Base-by-base conservation (phyloP, 53 echinoderm and acorn worm genomes). In the Paracentrotus lividus region DNA sequence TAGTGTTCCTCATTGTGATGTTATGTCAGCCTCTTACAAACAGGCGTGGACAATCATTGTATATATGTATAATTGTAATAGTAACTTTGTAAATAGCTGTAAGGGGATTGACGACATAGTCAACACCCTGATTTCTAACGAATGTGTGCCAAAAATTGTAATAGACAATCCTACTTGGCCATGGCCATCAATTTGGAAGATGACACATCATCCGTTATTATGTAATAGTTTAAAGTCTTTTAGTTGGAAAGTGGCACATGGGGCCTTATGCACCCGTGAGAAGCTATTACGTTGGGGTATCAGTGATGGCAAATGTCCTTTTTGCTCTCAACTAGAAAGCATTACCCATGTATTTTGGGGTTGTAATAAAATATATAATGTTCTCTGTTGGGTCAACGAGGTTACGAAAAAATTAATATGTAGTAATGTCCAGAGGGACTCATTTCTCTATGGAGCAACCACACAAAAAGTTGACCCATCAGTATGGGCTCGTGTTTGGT, bases 291-390 rank as follows among this genome's bases (percentile, higher is more conserved):
- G 36, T 24, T 93, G 94, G 94, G 26, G 75, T 8, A 67, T 93
- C 23, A 49, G 86, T 51, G 36, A 86, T 8, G 94, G 94, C 49
- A 69, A 67, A 53, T 88, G 88, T 31, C 42, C 88, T 54, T 66
- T 49, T 49, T 93, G 93, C 20, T 21, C 26, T 0, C 51, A 75
- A 26, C 15, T 72, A 4, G 88, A 93, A 47, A 88, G 38, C 29
- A 69, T 88, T 9, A 26, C 21, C 1, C 94, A 93, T 76, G 54
- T 88, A 1, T 93, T 93, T n/a, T 88, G 94, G 94, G 94, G 75
- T 15, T 93, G 94, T 76, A 16, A 49, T 20, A 20, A 18, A 18
- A 18, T 57, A 20, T 21, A 57, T 4, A 57, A 57, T 4, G 15
- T 65, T 65, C 8, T 65, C 15, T 5, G 65, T 65, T 65, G 65